Evolutionary conservation across 2,888 invertebrate genomes (phyloP).

Genomic region (Eurois occulta): DNA sequence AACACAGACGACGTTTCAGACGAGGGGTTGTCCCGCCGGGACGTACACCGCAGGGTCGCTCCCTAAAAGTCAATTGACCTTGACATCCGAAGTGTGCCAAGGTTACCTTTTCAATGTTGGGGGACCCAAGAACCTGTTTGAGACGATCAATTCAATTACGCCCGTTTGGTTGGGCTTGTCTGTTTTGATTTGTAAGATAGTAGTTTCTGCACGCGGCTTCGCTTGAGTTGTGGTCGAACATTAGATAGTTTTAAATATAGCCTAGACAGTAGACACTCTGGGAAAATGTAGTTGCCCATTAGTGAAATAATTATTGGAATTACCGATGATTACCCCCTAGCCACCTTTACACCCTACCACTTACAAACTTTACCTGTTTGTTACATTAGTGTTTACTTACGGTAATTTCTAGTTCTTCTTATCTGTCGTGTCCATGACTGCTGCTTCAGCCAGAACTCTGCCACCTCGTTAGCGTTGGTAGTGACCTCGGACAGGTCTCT

Average conservation of each 20-base stretch:
- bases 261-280: background rate
- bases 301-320: background rate
- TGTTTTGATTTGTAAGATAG: background rate
- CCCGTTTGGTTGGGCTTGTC: background rate
- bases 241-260: background rate
- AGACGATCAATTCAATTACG: background rate
- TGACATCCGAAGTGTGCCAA: slow-evolving; percentile 9
- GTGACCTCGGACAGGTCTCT: background rate
- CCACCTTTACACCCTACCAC: no score
- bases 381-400: background rate
- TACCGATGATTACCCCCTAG: background rate
- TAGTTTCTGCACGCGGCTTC: background rate
- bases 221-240: background rate
- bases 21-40: background rate
- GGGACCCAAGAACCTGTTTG: background rate
- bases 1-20: background rate
- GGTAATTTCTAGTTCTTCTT: background rate
- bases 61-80: slow-evolving; percentile 4
- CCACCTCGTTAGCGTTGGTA: background rate
- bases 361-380: background rate
- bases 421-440: background rate
- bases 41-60: background rate
- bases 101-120: slow-evolving; percentile 5
- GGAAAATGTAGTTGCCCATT: background rate
- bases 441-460: background rate